These are phyloP conservation scores for Cydia pomonella DNA, from an alignment of 1,140 invertebrate genomes.

Conservation along the genomic window DNA sequence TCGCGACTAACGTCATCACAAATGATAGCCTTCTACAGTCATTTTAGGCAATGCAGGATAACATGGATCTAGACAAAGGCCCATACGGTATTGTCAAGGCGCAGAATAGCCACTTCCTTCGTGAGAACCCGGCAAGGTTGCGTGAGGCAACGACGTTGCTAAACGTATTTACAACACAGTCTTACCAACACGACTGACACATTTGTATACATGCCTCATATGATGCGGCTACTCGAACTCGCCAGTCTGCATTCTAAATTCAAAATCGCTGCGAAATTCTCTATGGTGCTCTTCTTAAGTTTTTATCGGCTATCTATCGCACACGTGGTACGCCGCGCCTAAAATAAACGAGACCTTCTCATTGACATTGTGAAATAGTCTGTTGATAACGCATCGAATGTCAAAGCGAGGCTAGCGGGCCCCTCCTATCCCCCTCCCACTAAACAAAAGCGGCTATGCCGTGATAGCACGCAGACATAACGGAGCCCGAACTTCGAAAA, in stretches of 20 bases:
- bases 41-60: conserved; percentile 72
- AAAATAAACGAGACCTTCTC: conserved; percentile 78
- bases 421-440: conserved; percentile 62
- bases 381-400: conserved; percentile 78
- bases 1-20: not conserved
- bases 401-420: conserved; percentile 73
- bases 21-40: conserved; percentile 37
- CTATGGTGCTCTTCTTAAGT: conserved; percentile 1
- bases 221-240: conserved; percentile 30
- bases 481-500: conserved; percentile 22
- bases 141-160: conserved; percentile 78
- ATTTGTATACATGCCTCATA: conserved; percentile 59
- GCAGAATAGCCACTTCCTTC: conserved; percentile 78
- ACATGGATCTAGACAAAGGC: conserved; percentile 73
- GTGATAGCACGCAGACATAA: conserved; percentile 31
- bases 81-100: conserved; percentile 79
- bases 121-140: conserved; percentile 79
- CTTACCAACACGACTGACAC: conserved; percentile 72
- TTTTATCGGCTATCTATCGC: conserved; percentile 14
- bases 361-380: conserved; percentile 81
- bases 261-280: conserved; percentile 26
- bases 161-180: conserved; percentile 78
- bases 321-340: conserved; percentile 56
- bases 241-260: conserved; percentile 24
- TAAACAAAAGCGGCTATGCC: conserved; percentile 40